These are phyloP conservation scores for Acleris sparsana DNA, from an alignment of 2,888 invertebrate species.

Conservation along the genomic window DNA sequence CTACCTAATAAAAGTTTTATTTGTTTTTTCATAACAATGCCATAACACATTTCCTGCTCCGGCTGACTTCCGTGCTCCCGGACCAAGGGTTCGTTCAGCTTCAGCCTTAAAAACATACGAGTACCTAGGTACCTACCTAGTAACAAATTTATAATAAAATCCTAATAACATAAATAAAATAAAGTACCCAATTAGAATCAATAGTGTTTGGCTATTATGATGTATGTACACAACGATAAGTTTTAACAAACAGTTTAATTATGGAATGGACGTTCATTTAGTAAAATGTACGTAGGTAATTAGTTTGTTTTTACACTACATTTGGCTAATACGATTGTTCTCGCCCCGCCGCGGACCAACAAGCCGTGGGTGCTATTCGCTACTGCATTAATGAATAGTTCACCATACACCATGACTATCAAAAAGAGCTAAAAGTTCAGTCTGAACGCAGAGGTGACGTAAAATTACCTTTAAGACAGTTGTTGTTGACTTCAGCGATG, in stretches of 20 bases:
- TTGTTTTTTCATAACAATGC: no score
- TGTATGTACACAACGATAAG: conserved; percentile 16
- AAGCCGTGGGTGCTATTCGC: neutral
- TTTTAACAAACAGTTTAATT: conserved; percentile 29
- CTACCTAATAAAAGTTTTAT: no score
- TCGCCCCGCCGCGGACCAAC: neutral
- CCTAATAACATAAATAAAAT: no score
- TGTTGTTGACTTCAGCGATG: conserved; percentile 72
- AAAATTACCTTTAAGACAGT: conserved; percentile 62
- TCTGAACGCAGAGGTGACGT: no score
- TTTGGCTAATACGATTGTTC: conserved; percentile 17
- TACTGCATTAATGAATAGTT: conserved; percentile 4
- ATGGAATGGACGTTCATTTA: conserved; percentile 24
- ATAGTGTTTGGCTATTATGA: conserved; percentile 2
- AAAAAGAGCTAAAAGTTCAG: neutral
- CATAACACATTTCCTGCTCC: no score
- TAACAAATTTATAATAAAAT: no score
- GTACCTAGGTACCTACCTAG: no score
- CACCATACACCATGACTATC: conserved; percentile 7
- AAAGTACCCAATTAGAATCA: conserved; percentile 1
- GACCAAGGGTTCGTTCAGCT: no score
- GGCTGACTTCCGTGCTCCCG: no score
- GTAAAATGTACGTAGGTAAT: conserved; percentile 20
- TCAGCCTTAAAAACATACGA: no score
- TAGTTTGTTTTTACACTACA: conserved; percentile 28